Percentiles rank a stretch among this genome's conserved stretches.
Conservation (phyloP, 2,113 vertebrate genomes). For the Turdus rufiventris region DNA sequence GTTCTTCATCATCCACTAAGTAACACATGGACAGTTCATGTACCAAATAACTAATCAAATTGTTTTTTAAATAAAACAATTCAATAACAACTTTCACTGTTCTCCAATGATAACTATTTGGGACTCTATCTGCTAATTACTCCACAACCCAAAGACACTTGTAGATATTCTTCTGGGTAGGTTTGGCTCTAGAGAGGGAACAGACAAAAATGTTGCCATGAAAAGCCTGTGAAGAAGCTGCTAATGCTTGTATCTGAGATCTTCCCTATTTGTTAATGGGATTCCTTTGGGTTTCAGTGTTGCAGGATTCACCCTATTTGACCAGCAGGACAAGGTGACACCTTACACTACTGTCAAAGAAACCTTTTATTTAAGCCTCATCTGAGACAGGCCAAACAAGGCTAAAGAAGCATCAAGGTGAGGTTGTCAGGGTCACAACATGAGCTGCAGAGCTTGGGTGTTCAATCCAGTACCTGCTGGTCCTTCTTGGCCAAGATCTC, state of each 20-base stretch:
- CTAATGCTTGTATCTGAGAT: background rate
- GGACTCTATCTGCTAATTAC: background rate
- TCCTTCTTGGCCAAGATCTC: slow-evolving; percentile 82
- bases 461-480: slow-evolving; percentile 73
- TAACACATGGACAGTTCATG: background rate
- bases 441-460: background rate
- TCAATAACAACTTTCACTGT: background rate
- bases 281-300: background rate
- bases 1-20: background rate
- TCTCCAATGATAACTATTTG: background rate
- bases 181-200: background rate
- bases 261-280: background rate
- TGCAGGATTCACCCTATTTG: background rate
- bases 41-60: background rate
- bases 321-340: background rate
- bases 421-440: background rate
- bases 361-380: background rate
- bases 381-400: background rate
- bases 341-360: background rate
- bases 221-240: background rate
- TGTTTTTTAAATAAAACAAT: background rate
- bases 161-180: background rate
- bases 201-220: background rate
- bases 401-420: background rate
- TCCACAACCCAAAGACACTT: background rate